Conservation (phyloP, 1,140 invertebrate genomes). For the Drepana arcuata region DNA sequence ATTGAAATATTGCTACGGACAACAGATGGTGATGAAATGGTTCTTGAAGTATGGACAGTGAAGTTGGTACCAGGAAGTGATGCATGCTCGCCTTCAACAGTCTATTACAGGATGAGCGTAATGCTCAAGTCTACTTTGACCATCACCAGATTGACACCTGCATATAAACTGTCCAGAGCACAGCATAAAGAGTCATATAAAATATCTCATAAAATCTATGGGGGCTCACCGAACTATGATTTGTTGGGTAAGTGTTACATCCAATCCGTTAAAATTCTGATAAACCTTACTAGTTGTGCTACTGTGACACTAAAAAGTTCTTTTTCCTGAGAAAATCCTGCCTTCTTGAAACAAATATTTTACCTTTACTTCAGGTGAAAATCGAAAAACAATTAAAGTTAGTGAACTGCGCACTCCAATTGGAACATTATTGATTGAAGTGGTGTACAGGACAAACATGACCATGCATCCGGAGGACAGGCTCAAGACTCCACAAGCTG, state of each 20-base stretch:
- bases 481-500: conserved; percentile 15
- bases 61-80: conserved; percentile 36
- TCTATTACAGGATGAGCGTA: conserved; percentile 57
- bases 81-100: conserved; percentile 38
- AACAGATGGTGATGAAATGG: conserved; percentile 54
- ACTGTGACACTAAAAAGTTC: not conserved
- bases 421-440: conserved; percentile 47
- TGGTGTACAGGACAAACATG: conserved; percentile 56
- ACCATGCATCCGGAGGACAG: conserved; percentile 41
- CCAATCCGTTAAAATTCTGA: not conserved
- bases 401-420: conserved; percentile 48
- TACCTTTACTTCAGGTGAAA: conserved; percentile 42
- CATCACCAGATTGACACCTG: conserved; percentile 56
- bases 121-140: conserved; percentile 59
- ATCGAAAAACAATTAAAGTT: conserved; percentile 48
- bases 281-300: conserved; percentile 2
- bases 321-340: not conserved
- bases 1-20: conserved; percentile 55
- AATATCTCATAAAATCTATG: conserved; percentile 56
- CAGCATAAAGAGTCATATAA: conserved; percentile 54
- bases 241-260: conserved; percentile 32
- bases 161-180: conserved; percentile 50
- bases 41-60: conserved; percentile 54
- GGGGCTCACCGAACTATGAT: conserved; percentile 44
- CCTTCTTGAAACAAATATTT: not conserved